Evolutionary conservation across 2,797 vertebrate genomes (phyloP).

Genomic region (Neostethus bicornis): DNA sequence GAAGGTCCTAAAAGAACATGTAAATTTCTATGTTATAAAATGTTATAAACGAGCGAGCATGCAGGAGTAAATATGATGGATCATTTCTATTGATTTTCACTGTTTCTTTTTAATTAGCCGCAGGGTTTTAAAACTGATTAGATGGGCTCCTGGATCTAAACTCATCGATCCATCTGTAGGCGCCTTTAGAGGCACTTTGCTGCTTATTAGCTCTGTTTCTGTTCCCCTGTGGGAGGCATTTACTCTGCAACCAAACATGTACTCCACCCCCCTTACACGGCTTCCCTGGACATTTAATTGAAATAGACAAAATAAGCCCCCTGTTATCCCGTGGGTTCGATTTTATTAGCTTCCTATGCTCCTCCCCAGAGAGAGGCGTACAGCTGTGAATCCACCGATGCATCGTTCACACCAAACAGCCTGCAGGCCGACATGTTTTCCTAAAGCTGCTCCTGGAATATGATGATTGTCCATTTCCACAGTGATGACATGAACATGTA

Average conservation of each 20-base stretch:
- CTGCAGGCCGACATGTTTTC: slow-evolving; percentile 22
- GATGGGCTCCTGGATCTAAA: slow-evolving; percentile 52
- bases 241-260: slow-evolving; percentile 53
- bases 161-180: slow-evolving; percentile 70
- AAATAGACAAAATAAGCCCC: slow-evolving; percentile 78
- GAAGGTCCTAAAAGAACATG: not conserved
- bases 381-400: slow-evolving; percentile 20
- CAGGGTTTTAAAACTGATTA: slow-evolving; percentile 55
- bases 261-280: slow-evolving; percentile 27
- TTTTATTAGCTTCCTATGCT: slow-evolving; percentile 72
- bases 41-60: slow-evolving; percentile 32
- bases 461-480: slow-evolving; percentile 41
- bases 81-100: slow-evolving; percentile 67
- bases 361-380: slow-evolving; percentile 50
- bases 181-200: slow-evolving; percentile 62
- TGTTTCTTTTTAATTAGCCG: slow-evolving; percentile 68
- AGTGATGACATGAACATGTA: slow-evolving; percentile 56
- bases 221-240: slow-evolving; percentile 54
- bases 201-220: slow-evolving; percentile 49
- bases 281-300: slow-evolving; percentile 69
- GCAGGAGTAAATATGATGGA: slow-evolving; percentile 44
- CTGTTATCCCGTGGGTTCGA: slow-evolving; percentile 64
- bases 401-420: slow-evolving; percentile 42
- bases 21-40: slow-evolving; percentile 32
- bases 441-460: slow-evolving; percentile 29